phyloP scores from a whole-genome alignment of 2,888 invertebrate species.

The Dryobotodes eremita region DNA sequence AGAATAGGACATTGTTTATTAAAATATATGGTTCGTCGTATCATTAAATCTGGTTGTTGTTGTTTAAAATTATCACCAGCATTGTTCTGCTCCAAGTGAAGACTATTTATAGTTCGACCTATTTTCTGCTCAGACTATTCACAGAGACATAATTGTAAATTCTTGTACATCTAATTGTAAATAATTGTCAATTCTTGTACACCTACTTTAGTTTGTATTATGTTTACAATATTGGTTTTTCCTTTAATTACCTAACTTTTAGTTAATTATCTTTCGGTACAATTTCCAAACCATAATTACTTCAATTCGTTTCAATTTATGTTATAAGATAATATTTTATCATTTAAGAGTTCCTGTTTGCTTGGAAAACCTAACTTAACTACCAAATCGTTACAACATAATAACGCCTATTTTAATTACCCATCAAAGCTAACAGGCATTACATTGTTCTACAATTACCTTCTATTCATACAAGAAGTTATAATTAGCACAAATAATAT shows the following conservation, averaged over 20 bases:
- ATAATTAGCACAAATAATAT: conserved; percentile 33
- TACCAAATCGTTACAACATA: neutral
- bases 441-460: conserved; percentile 18
- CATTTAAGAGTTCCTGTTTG: neutral
- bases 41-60: conserved; percentile 21
- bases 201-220: conserved; percentile 13
- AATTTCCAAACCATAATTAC: neutral
- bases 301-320: neutral
- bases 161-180: too few relatives aligned
- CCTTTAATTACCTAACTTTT: neutral
- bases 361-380: neutral
- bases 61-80: conserved; percentile 46
- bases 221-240: neutral
- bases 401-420: conserved; percentile 19
- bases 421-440: neutral
- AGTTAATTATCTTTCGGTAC: neutral
- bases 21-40: conserved; percentile 21
- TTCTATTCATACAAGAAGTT: conserved; percentile 8
- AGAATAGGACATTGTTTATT: conserved; percentile 26
- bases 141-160: conserved; percentile 38
- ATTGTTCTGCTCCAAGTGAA: conserved; percentile 34
- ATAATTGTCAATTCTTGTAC: too few relatives aligned
- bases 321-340: too few relatives aligned
- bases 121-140: conserved; percentile 44
- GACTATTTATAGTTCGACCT: conserved; percentile 50